Evolutionary conservation across 2,797 vertebrate genomes (phyloP).

Genomic region (Rousettus madagascariensis): DNA sequence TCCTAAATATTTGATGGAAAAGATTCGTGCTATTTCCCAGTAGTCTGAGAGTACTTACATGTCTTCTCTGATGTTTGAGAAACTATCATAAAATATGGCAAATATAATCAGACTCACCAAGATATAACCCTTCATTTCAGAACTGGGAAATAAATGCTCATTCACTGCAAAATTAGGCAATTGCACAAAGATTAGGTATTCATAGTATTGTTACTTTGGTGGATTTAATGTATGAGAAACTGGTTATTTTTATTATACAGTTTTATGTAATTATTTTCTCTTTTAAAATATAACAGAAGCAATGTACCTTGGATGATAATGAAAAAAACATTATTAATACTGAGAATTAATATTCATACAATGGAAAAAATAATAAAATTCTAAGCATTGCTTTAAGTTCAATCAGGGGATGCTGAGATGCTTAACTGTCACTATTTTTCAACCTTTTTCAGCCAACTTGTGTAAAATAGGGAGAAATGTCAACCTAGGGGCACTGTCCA

Average conservation of each 20-base stretch:
- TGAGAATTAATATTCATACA: neutral
- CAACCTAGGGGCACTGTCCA: neutral
- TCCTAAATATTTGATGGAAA: neutral
- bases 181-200: neutral
- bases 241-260: neutral
- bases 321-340: neutral
- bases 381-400: neutral
- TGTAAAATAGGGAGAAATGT: conserved; percentile 46
- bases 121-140: neutral
- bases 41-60: neutral
- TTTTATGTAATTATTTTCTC: neutral
- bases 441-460: neutral
- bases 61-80: neutral
- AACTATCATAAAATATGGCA: neutral
- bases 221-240: neutral
- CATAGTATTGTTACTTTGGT: neutral
- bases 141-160: neutral
- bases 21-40: neutral
- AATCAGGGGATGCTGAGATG: neutral
- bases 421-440: neutral
- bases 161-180: neutral
- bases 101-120: neutral
- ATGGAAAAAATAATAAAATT: conserved; percentile 16
- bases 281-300: neutral
- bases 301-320: neutral